Evolutionary conservation across 2,888 invertebrate species (phyloP).

Genomic region (Agriotes lineatus): DNA sequence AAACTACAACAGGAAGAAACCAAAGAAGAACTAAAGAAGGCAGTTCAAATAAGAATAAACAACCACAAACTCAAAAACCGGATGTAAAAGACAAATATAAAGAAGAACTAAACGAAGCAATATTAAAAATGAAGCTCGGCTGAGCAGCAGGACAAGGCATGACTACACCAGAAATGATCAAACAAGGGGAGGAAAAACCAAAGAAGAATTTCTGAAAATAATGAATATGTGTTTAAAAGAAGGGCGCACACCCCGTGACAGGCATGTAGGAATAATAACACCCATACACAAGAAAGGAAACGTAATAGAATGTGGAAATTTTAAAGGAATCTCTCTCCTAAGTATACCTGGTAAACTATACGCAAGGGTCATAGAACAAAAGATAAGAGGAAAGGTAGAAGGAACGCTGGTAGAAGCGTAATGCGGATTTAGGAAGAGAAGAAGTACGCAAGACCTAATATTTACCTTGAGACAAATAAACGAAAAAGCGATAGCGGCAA

Average conservation of each 20-base stretch:
- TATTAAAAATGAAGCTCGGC: too few species aligned
- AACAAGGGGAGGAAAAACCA: too few species aligned
- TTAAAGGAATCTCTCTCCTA: not conserved
- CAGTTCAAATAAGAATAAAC: too few species aligned
- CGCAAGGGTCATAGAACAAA: not conserved
- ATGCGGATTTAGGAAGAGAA: not conserved
- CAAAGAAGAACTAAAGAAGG: too few species aligned
- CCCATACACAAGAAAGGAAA: not conserved
- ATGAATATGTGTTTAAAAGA: not conserved
- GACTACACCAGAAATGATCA: not conserved
- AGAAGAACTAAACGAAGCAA: not conserved
- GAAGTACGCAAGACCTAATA: not conserved
- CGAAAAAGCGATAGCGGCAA: too few species aligned
- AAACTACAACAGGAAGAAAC: too few species aligned
- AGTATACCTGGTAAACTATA: not conserved
- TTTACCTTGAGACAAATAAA: too few species aligned
- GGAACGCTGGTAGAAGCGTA: not conserved
- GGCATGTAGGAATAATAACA: conserved; percentile 2
- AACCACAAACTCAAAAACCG: too few species aligned
- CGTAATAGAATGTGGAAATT: not conserved
- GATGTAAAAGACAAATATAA: not conserved
- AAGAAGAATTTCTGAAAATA: not conserved
- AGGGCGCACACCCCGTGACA: not conserved
- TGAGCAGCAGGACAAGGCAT: too few species aligned
- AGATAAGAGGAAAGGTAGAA: not conserved